These are phyloP conservation scores for Laupala kohalensis DNA, from an alignment of 1,140 invertebrate genomes.

Conservation along the genomic window DNA sequence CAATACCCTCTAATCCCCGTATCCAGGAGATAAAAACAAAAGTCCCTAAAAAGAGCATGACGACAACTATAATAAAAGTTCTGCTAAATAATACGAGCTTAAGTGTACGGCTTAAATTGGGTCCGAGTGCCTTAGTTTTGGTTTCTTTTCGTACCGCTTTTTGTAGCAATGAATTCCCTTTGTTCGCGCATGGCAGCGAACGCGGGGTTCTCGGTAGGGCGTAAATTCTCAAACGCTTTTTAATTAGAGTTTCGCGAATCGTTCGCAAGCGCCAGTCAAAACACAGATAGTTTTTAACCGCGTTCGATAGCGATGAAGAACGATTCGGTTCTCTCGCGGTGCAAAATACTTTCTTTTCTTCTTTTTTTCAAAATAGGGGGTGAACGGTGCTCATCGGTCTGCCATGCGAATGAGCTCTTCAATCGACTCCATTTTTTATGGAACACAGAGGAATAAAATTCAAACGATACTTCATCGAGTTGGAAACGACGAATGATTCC, in stretches of 20 bases:
- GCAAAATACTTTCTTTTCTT: too few species aligned
- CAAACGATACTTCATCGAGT: too few species aligned
- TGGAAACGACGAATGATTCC: too few species aligned
- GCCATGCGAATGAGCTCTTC: too few species aligned
- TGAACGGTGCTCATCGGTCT: too few species aligned
- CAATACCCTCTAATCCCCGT: neutral
- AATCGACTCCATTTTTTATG: too few species aligned
- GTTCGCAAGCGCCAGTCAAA: neutral
- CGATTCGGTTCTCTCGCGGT: too few species aligned
- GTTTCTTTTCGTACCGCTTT: neutral
- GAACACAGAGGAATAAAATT: too few species aligned
- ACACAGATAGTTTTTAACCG: neutral
- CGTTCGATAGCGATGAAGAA: neutral
- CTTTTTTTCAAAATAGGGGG: too few species aligned
- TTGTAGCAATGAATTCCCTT: neutral
- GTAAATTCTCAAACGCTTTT: neutral
- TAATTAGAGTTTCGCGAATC: neutral
- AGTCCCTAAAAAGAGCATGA: neutral
- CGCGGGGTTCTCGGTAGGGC: too few species aligned
- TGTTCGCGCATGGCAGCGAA: neutral
- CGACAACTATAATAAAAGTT: neutral
- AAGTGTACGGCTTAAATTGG: neutral
- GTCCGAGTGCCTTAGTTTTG: neutral
- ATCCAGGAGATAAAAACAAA: neutral
- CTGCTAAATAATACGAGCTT: neutral